Evolutionary conservation across 2,888 invertebrate genomes (phyloP), one percentile per base, ranked within the genome.

Genomic region (Schizotus pectinicornis): DNA sequence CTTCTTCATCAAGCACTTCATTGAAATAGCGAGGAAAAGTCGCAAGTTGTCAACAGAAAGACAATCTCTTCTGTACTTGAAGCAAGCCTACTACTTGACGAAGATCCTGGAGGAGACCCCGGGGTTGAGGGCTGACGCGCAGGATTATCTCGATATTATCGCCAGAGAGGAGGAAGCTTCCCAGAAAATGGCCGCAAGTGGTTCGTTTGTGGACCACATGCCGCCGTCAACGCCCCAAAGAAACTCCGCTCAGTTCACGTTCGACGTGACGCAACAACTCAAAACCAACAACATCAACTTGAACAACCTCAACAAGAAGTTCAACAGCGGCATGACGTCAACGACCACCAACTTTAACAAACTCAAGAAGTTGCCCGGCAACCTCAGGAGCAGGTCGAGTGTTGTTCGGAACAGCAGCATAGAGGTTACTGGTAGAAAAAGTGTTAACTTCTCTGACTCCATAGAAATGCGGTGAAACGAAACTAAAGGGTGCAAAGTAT

Each of bases 1-100:
- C 71, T 86, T 89, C 69, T 89, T 92, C 67, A 85, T 91, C 45
- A 81, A 85, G 11, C 90, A 91, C 69, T 88, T 90, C 67, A 83
- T 91, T 33, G 83, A 85, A 48, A 89, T 92, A 83, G 86, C 89
- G 0, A 82, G 85, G 49, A 84, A 83, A 45, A 87, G 88, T 61
- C 83, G 85, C 9, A 82, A 84, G 60, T 86, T 88, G 60, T 83
- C 85, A 7, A 84, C 87, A 0, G 79, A 82, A 12, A 80, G 82
- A 54, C 86, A 89, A 70, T 87, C 88, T 6, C 78, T 84, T 1
- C 83, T 88, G 56, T 91, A 90, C 70, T 79, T 92, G 35, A 85
- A 88, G 57, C 92, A 92, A 70, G 86, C 89, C 0, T 84, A 85
- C 59, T 82, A 89, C 47, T 79, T 93, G 1, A 84, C 86, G 35